Evolutionary conservation across 2,888 invertebrate genomes (phyloP).

Genomic region (Girardia tigrina): DNA sequence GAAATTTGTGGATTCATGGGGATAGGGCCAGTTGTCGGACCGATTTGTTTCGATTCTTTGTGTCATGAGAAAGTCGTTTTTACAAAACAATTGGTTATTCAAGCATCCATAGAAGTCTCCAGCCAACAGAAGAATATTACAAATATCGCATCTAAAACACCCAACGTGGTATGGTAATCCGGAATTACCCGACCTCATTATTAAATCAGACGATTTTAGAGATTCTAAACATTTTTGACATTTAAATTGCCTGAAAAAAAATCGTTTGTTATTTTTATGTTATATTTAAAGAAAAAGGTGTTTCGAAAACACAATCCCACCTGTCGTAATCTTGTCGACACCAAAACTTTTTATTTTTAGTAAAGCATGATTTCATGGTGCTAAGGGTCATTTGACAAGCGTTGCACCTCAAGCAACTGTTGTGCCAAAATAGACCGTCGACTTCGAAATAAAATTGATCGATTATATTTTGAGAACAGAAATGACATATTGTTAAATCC

Average conservation of each 20-base stretch:
- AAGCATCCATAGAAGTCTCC: constrained; percentile 10
- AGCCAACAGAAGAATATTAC: background rate
- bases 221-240: constrained; percentile 10
- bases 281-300: too few species aligned
- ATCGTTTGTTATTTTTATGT: too few species aligned
- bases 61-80: background rate
- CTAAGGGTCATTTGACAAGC: constrained; percentile 2
- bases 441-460: constrained; percentile 25
- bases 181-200: background rate
- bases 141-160: background rate
- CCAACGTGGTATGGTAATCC: constrained; percentile 19
- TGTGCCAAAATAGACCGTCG: background rate
- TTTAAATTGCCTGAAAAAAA: constrained; percentile 11
- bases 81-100: constrained; percentile 3
- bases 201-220: background rate
- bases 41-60: background rate
- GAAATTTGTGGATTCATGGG: background rate
- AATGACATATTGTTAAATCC: background rate
- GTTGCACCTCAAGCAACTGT: background rate
- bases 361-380: background rate
- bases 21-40: background rate
- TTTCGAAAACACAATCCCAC: background rate
- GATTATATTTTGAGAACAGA: background rate
- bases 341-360: background rate
- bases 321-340: constrained; percentile 23